Evolutionary conservation across 2,888 invertebrate genomes (phyloP).

Genomic region (Agriopis marginaria): DNA sequence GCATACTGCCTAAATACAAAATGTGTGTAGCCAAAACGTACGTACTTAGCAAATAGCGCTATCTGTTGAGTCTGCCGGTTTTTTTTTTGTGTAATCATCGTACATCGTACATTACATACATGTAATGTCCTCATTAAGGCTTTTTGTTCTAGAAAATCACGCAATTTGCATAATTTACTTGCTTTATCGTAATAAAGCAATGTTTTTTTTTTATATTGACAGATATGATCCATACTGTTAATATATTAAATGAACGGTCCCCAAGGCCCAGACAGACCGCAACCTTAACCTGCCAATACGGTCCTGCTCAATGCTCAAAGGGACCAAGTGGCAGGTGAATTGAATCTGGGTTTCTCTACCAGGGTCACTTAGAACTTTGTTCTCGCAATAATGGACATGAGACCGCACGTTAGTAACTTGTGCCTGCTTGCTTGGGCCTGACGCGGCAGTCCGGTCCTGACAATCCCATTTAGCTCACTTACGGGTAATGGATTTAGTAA

Average conservation of each 20-base stretch:
- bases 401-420: conserved; percentile 69
- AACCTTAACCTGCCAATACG: conserved; percentile 61
- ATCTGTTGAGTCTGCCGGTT: too few species aligned
- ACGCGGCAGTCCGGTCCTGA: conserved; percentile 31
- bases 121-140: too few species aligned
- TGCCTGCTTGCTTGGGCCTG: conserved; percentile 39
- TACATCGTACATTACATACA: too few species aligned
- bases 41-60: too few species aligned
- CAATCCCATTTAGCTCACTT: conserved; percentile 48
- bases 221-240: conserved; percentile 21
- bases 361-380: conserved; percentile 75
- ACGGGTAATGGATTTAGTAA: conserved; percentile 21
- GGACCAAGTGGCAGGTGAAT: conserved; percentile 70
- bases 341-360: conserved; percentile 66
- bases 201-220: too few species aligned
- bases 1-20: too few species aligned
- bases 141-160: too few species aligned
- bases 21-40: too few species aligned
- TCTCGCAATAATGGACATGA: conserved; percentile 75
- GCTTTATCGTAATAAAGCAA: too few species aligned
- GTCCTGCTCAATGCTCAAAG: conserved; percentile 62
- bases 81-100: too few species aligned
- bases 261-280: conserved; percentile 39
- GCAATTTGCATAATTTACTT: too few species aligned
- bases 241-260: conserved; percentile 7